Evolutionary conservation across 2,888 invertebrate genomes (phyloP).

Genomic region (Parnassius orleans): DNA sequence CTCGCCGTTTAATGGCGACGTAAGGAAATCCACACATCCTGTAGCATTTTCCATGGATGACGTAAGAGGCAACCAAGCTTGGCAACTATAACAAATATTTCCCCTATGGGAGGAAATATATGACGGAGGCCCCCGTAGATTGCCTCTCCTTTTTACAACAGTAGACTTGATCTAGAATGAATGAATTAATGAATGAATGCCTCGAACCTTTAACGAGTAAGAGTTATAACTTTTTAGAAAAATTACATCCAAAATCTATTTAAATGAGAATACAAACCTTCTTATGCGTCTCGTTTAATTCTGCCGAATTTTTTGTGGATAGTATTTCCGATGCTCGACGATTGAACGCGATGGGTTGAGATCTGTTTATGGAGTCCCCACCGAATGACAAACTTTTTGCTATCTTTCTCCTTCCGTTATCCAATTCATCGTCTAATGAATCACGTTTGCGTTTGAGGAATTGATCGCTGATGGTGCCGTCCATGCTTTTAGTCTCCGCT

Average conservation of each 20-base stretch:
- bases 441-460: constrained; percentile 75
- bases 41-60: too few species aligned
- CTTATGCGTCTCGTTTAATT: constrained; percentile 83
- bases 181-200: too few species aligned
- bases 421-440: constrained; percentile 57
- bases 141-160: too few species aligned
- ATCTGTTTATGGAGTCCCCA: constrained; percentile 53
- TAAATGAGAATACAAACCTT: constrained; percentile 66
- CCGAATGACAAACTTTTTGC: constrained; percentile 82
- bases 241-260: neutral
- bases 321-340: constrained; percentile 66
- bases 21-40: too few species aligned
- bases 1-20: too few species aligned
- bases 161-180: too few species aligned
- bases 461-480: constrained; percentile 54
- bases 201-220: too few species aligned
- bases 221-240: too few species aligned
- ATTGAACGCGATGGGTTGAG: constrained; percentile 47
- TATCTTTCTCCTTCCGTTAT: constrained; percentile 69
- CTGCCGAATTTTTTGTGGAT: constrained; percentile 55
- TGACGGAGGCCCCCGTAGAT: too few species aligned
- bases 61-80: too few species aligned
- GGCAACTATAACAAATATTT: too few species aligned
- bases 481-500: constrained; percentile 65
- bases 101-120: too few species aligned